A percentile compares a stretch with the other conserved stretches of the same genome.
Evolutionary conservation across 2,113 vertebrate species (phyloP).

Genomic region (Myotis davidii): DNA sequence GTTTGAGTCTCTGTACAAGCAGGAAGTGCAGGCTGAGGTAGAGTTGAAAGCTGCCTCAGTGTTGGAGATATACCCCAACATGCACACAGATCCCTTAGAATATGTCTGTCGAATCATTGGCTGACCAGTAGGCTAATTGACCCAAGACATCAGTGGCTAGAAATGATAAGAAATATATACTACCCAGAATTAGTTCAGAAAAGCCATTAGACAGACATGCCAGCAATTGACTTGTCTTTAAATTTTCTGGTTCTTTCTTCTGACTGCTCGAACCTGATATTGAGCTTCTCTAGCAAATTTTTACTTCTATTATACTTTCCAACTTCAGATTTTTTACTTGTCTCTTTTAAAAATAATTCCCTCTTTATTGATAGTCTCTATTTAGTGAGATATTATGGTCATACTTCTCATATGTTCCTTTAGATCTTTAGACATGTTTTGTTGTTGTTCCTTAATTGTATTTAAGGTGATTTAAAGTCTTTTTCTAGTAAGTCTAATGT

Average conservation of each 20-base stretch:
- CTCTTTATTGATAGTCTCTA: not conserved
- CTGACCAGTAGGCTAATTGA: not conserved
- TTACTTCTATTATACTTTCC: not conserved
- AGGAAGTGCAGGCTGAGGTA: not conserved
- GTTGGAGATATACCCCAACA: not conserved
- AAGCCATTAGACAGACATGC: not conserved
- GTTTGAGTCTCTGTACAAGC: not conserved
- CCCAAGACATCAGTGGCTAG: not conserved
- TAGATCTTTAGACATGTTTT: not conserved
- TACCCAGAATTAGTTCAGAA: not conserved
- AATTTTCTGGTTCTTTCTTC: not conserved
- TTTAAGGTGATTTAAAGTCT: not conserved
- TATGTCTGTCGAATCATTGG: not conserved
- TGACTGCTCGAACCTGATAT: not conserved
- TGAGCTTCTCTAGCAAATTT: not conserved
- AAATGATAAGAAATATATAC: not conserved
- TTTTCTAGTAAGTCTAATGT: not conserved
- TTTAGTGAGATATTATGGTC: not conserved
- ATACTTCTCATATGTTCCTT: not conserved
- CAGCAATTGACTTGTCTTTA: not conserved
- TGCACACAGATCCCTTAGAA: not conserved
- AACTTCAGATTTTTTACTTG: not conserved
- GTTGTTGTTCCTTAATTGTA: not conserved
- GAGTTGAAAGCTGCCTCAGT: not conserved
- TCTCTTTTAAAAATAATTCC: not conserved